These are phyloP conservation scores for Parazoanthus atlanticus DNA, from an alignment of 92 coral and sea anemone genomes.

Conservation along the genomic window DNA sequence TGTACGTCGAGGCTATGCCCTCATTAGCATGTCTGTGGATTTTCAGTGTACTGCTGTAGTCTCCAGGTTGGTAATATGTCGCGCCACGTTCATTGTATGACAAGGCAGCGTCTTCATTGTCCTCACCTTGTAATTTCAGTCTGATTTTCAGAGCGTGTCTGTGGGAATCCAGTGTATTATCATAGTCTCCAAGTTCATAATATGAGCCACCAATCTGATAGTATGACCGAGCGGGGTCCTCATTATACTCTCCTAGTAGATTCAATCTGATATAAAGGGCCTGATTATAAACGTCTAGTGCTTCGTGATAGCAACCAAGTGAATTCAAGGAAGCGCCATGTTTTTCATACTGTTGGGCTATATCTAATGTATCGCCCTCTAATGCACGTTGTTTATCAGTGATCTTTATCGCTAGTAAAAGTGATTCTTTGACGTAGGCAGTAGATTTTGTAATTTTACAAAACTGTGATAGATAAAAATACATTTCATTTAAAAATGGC, in stretches of 20 bases:
- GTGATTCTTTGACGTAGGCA: background rate
- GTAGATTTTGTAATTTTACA: background rate
- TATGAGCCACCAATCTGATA: background rate
- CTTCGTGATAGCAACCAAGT: background rate
- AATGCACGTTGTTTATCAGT: background rate
- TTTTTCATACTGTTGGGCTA: background rate
- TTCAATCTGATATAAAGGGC: background rate
- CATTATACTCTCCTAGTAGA: background rate
- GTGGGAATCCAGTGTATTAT: background rate
- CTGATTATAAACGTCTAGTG: background rate
- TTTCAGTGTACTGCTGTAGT: background rate
- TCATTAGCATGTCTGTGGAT: background rate
- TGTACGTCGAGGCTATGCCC: too few species aligned
- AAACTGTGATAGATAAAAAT: background rate
- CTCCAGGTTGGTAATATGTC: background rate
- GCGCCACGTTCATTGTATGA: background rate
- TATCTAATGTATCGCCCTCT: background rate
- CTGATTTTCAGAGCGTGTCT: slow-evolving; percentile 4
- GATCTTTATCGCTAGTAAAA: background rate
- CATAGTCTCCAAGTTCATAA: background rate
- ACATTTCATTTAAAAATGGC: background rate
- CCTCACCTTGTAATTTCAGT: background rate
- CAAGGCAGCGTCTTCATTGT: background rate
- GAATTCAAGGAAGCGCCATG: background rate
- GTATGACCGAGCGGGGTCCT: background rate